Evolutionary conservation across 2,888 invertebrate species (phyloP), one percentile per base, ranked within the genome.

Genomic region (Cryptocheilus praepositus): DNA sequence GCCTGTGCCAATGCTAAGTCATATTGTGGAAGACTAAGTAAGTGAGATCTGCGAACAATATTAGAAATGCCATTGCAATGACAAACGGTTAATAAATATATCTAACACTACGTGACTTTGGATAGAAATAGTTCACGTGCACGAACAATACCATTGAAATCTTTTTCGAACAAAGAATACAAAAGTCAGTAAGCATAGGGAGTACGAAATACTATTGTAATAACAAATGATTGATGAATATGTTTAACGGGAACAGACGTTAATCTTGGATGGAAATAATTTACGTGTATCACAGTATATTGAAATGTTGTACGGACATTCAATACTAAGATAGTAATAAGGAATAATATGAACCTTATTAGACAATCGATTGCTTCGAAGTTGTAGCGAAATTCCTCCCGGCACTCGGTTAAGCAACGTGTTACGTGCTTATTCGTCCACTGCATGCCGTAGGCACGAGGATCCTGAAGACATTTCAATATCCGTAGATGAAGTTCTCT

Each of bases 381-480:
- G 86, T 98, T 98, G 89, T 95, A 98, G 73, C 95, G 93, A 67
- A 93, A 92, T 64, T 98, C 98, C 73, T 98, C 98, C 44, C 97
- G 92, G 84, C 95, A 94, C 81, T 98, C 98, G 1, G 95, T 94
- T 74, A 98, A 90, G 85, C 92, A 96, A 90, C 95, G 93, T 0
- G 98, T 97, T 11, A 98, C 94, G 74, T 97, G 94, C 83, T 97
- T 96, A 77, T 95, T 96, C 0, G 96, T 96, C 94, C 96, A 97
- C 61, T 94, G 93, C 82, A 94, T 94, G 0, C 98, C 98, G 84
- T 95, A 98, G 2, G 96, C 95, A 54, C 96, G 90, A 0, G 92
- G 93, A 88, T 98, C 98, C 90, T 97, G 96, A 56, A 98, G 89
- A 7, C 96, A 92, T 86, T 96, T 96, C 67, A 98, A 90, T n/a